phyloP scores from a whole-genome alignment of 2,797 vertebrate species.

The Trachops cirrhosus region DNA sequence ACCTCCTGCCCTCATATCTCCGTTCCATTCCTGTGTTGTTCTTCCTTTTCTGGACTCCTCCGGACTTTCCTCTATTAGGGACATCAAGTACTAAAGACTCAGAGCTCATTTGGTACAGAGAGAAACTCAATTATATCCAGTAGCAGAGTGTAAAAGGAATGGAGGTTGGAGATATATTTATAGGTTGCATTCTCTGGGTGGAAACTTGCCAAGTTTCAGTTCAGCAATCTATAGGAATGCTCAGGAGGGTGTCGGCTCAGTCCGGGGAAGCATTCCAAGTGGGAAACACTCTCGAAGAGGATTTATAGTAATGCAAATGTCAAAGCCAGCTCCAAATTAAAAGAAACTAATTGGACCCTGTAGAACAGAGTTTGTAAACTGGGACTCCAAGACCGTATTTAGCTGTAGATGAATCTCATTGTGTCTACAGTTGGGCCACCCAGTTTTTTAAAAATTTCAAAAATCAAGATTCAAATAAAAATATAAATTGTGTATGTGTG shows the following conservation, averaged over 20 bases:
- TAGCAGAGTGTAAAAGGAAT: conserved; percentile 65
- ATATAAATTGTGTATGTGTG: neutral
- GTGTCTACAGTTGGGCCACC: neutral
- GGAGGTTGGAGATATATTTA: conserved; percentile 64
- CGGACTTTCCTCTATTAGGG: conserved; percentile 44
- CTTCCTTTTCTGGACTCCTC: conserved; percentile 28
- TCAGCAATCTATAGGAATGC: conserved; percentile 61
- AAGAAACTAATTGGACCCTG: conserved; percentile 54
- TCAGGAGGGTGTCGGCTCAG: conserved; percentile 22
- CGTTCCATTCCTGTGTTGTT: neutral
- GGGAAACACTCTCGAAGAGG: conserved; percentile 40
- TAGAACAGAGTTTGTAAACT: conserved; percentile 40
- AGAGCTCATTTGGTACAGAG: conserved; percentile 58
- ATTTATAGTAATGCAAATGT: conserved; percentile 66
- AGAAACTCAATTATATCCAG: conserved; percentile 70
- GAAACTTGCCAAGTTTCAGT: conserved; percentile 66
- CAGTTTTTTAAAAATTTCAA: neutral
- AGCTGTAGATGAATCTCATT: neutral
- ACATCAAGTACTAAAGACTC: conserved; percentile 48
- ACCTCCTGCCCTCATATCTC: neutral
- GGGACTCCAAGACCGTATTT: neutral
- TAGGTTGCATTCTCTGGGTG: conserved; percentile 62
- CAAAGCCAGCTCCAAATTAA: conserved; percentile 61
- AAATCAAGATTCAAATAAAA: neutral
- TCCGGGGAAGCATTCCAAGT: conserved; percentile 46